Base-by-base conservation (phyloP, 1,140 invertebrate species). In the Rhopalosiphum padi region DNA sequence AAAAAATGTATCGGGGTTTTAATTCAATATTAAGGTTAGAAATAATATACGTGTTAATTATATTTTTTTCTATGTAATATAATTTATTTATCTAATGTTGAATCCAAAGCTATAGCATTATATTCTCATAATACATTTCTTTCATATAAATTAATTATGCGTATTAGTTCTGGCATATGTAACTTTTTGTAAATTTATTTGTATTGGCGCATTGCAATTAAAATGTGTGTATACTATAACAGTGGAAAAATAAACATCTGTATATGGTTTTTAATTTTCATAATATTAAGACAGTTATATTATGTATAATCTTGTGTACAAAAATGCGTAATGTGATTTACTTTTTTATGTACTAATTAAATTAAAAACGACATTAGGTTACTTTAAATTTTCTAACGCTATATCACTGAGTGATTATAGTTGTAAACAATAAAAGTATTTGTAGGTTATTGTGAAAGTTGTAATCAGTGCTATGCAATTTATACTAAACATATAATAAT, bases 141-240 rank as follows among this genome's bases (percentile, higher is more conserved):
- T 89, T 89, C 87, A 53, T 53, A 53, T 89, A 35, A 53, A 89
- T 35, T 35, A 89, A 37, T 55, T 89, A 89, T 9, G 23, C 51
- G 11, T 37, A 55, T 35, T 35, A 25, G 9, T 37, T 89, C 48
- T 53, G 22, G n/a, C 87, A 89, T 51, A 23, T 51, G 30, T 35
- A 89, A 53, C 7, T 89, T 53, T 89, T 48, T 35, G 35, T 37
- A 53, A 25, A 89, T n/a, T 85, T 83, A 89, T 87, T 51, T 88
- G 21, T 21, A 51, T 51, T 30, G 7, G 18, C 22, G 21, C 30
- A 51, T 51, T 18, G 30, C 86, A 35, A 35, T 53, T 1, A 37
- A 37, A 89, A 89, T 48, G 22, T 43, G 41, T 48, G 30, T 46
- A 21, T 18, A 23, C 21, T 88, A 88, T n/a, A 48, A 88, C n/a